Evolutionary conservation across 1,140 invertebrate species (phyloP), one percentile per base, ranked within the genome.

Genomic region (Centruroides sculpturatus): DNA sequence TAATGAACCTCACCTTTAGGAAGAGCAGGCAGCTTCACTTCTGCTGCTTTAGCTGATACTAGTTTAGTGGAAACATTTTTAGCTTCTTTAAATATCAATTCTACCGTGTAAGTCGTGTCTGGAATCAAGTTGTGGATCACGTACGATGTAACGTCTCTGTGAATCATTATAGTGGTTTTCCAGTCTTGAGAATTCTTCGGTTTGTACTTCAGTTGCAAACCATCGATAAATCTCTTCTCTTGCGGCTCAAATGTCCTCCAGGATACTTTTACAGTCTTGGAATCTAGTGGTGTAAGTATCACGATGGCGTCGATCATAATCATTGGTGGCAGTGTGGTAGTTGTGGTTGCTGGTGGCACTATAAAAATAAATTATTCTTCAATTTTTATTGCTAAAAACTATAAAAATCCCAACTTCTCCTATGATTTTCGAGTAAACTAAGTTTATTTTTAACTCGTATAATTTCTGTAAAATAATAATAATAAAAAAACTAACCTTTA

Each of bases 191-290:
- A 64, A 4, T 66, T 61, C 4, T 59, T 56, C n/a, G 61, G 83
- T 47, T 84, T 86, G 68, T 85, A 90, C 57, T 82, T 74, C 11
- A 86, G 66, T 64, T 85, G 83, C 13, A 86, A 79, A 3, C 83
- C 85, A 65, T 86, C 84, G 63, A 85, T 82, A 64, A 83, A 82
- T 58, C 85, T 82, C 61, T 89, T 71, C 71, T 92, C 89, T 23
- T 85, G 81, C 55, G 86, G 83, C 1, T 79, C 78, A 64, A 93
- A 87, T 69, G 84, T 85, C 64, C 85, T 81, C 90, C 90, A 94
- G 47, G 78, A 81, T 0, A 92, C 76, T 55, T 82, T 82, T 3
- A 86, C 81, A 71, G 83, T 85, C 0, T 82, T 88, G 9, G 86
- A 80, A 65, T 89, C 89, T 0, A 86, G 81, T 62, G 88, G 82